Percentiles rank a stretch among this genome's conserved stretches.
Conservation (phyloP, 2,113 vertebrate species). For the Neoarius graeffei region DNA sequence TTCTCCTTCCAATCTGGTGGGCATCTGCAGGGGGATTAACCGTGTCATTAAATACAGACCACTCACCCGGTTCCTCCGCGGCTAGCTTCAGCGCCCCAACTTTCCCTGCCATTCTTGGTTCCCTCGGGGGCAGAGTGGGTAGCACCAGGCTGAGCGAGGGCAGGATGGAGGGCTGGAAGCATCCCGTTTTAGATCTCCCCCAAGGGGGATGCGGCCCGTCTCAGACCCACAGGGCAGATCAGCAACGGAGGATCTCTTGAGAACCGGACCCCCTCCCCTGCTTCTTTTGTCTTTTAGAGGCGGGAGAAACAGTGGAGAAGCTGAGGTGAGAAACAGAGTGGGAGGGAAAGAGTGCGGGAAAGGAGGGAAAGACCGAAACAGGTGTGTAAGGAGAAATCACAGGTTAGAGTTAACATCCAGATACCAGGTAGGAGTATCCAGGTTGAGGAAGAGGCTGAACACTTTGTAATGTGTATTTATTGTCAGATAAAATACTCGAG, state of each 20-base stretch:
- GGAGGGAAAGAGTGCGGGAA: conserved; percentile 37
- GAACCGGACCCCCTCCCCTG: conserved; percentile 45
- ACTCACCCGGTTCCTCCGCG: conserved; percentile 51
- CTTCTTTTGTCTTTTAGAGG: conserved; percentile 64
- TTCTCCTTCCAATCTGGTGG: conserved; percentile 70
- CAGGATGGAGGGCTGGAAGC: conserved; percentile 52
- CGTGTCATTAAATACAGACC: conserved; percentile 73
- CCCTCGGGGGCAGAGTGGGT: conserved; percentile 51
- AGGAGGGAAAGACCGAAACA: conserved; percentile 51
- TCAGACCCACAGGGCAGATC: conserved; percentile 57
- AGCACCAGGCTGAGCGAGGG: conserved; percentile 48
- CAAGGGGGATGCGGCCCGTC: conserved; percentile 44
- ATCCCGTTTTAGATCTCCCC: conserved; percentile 53
- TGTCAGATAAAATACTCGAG: not conserved
- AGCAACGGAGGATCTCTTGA: conserved; percentile 54
- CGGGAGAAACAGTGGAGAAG: conserved; percentile 46
- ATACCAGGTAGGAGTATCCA: not conserved
- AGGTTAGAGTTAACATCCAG: conserved; percentile 36
- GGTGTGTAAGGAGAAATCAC: conserved; percentile 44
- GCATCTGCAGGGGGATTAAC: conserved; percentile 73
- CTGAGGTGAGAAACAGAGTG: conserved; percentile 46
- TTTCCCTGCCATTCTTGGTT: conserved; percentile 57
- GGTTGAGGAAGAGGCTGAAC: not conserved
- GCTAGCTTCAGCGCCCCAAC: conserved; percentile 47
- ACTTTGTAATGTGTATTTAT: not conserved